These are phyloP conservation scores for Garrulus glandarius DNA, from an alignment of 2,797 vertebrate genomes.

Conservation along the genomic window DNA sequence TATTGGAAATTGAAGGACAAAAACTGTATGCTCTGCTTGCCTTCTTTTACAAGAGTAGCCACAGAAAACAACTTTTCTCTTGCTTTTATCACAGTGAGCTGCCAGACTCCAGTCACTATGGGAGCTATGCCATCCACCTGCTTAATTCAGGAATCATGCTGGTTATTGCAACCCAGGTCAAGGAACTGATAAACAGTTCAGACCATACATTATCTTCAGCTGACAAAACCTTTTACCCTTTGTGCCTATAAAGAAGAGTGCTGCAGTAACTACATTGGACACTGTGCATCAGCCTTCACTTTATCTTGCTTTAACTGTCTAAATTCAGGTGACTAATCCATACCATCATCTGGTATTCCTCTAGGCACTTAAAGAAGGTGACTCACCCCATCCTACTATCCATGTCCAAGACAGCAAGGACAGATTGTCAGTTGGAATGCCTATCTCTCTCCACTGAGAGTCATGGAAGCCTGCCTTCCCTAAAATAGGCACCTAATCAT, in stretches of 20 bases:
- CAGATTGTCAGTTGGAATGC: not conserved
- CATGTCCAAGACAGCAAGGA: not conserved
- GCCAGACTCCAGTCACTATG: not conserved
- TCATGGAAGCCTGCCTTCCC: not conserved
- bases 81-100: conserved; percentile 18
- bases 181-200: conserved; percentile 29
- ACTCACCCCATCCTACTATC: not conserved
- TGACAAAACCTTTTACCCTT: conserved; percentile 26
- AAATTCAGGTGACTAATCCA: conserved; percentile 7
- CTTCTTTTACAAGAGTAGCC: not conserved
- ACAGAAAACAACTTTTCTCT: not conserved
- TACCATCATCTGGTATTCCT: not conserved
- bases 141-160: not conserved
- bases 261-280: not conserved
- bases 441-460: not conserved
- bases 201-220: not conserved
- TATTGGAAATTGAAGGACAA: not conserved
- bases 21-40: not conserved
- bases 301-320: conserved; percentile 13
- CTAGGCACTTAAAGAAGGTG: not conserved
- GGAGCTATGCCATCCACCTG: not conserved
- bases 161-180: not conserved
- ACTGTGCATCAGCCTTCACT: not conserved
- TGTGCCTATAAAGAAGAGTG: not conserved
- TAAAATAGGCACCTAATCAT: not conserved